phyloP scores from a whole-genome alignment of 2,888 invertebrate species.

The Macaria notata region DNA sequence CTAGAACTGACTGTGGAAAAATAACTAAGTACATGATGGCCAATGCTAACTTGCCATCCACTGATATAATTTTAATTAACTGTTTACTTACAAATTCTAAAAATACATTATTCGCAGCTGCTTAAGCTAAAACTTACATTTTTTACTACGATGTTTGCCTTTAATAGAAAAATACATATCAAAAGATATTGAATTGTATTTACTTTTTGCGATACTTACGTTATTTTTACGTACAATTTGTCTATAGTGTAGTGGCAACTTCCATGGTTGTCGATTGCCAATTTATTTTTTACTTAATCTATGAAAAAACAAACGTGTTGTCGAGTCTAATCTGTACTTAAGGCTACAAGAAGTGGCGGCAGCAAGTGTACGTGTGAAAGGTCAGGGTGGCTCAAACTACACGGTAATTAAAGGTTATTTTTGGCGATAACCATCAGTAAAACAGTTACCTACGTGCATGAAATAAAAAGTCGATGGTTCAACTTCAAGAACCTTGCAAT shows the following conservation, averaged over 20 bases:
- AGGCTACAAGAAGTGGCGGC: constrained; percentile 51
- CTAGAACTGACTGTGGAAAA: constrained; percentile 35
- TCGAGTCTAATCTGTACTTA: constrained; percentile 54
- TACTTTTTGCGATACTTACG: too few species aligned
- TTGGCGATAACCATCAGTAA: constrained; percentile 80
- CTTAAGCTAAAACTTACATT: too few species aligned
- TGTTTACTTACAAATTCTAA: constrained; percentile 1
- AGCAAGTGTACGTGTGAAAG: constrained; percentile 69
- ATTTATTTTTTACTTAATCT: constrained; percentile 10
- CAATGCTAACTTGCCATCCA: too few species aligned
- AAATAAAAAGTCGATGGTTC: constrained; percentile 73
- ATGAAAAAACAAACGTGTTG: constrained; percentile 27
- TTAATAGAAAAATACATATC: too few species aligned
- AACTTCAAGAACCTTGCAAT: constrained; percentile 61
- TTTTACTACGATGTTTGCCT: constrained; percentile 9
- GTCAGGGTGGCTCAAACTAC: constrained; percentile 78
- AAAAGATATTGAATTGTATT: too few species aligned
- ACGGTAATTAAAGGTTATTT: constrained; percentile 82
- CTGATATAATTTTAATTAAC: too few species aligned
- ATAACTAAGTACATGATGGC: too few species aligned
- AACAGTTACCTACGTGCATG: constrained; percentile 75
- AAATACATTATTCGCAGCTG: neutral
- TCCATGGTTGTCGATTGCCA: constrained; percentile 3
- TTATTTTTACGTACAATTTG: too few species aligned
- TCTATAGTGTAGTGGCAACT: constrained; percentile 7